Conservation (phyloP, 1,140 invertebrate genomes). For the Drosophila ogumai region DNA sequence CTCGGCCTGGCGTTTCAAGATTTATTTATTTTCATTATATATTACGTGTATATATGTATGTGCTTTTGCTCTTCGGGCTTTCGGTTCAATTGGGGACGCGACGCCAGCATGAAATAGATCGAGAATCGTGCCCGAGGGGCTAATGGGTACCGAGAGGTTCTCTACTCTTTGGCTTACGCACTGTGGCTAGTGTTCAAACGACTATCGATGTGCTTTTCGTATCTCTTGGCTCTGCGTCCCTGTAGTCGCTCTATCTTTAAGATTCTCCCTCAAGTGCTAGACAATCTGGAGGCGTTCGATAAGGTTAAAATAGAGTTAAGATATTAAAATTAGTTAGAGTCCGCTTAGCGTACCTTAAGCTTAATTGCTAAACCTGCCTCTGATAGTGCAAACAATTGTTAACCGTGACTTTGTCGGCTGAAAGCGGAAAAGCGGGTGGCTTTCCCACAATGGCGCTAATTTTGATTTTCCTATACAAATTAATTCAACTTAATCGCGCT, state of each 20-base stretch:
- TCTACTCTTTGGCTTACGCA: constrained; percentile 66
- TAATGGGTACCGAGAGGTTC: constrained; percentile 19
- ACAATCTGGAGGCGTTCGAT: constrained; percentile 33
- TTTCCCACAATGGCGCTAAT: constrained; percentile 65
- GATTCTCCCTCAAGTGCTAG: constrained; percentile 45
- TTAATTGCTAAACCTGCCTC: constrained; percentile 37
- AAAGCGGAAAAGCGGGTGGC: constrained; percentile 20
- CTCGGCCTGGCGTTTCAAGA: constrained; percentile 39
- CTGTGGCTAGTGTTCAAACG: constrained; percentile 34
- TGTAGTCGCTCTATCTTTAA: constrained; percentile 21
- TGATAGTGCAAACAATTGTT: constrained; percentile 61
- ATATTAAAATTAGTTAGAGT: constrained; percentile 20
- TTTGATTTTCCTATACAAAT: constrained; percentile 59
- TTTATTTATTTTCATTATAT: constrained; percentile 51
- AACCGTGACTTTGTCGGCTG: constrained; percentile 43
- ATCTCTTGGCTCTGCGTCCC: constrained; percentile 20
- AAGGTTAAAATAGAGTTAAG: constrained; percentile 13
- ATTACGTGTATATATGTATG: constrained; percentile 3
- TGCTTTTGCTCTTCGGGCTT: constrained; percentile 20
- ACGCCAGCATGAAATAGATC: constrained; percentile 63
- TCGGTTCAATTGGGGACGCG: constrained; percentile 20
- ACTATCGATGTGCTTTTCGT: constrained; percentile 34
- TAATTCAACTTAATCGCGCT: constrained; percentile 64
- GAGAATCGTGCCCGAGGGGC: constrained; percentile 12
- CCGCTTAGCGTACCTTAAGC: constrained; percentile 47